Base-by-base conservation (phyloP, 1,140 invertebrate species). In the Apis laboriosa region DNA sequence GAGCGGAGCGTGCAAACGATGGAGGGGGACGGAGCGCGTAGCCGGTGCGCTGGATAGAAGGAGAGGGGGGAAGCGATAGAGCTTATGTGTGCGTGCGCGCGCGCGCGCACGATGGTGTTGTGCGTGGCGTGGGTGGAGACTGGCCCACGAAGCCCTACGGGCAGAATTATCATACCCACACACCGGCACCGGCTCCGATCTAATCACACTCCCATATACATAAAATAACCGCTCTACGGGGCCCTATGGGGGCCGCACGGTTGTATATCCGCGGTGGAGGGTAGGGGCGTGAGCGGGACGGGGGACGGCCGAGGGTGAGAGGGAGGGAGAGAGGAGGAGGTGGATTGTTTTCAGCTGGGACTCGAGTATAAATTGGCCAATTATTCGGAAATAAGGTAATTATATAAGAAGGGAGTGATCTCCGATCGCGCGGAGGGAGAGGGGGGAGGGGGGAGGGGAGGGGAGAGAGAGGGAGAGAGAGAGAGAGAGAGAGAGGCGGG, bases 341-440 rank as follows among this genome's bases (percentile, higher is more conserved):
- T 88, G 92, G 92, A 94, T 93, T 94, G 93, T 94, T 94, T 93
- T 94, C 93, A 94, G 93, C 93, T 93, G 93, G 91, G 91, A 93
- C 93, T 93, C 92, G 92, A 94, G 93, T 94, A 94, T 93, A 94
- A 94, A 94, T 93, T 94, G 93, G 93, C 93, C 93, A 93, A 94
- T 94, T 93, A 94, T 93, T 94, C 92, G 93, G 93, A 93, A 94
- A 94, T 93, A 93, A 93, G 92, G 93, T 94, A 94, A 94, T 94
- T 94, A 94, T 93, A 94, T 93, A 94, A 94, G 92, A 93, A 92
- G 92, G 90, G 93, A 93, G 92, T 93, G 92, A 94, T 94, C 92
- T 93, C 89, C 89, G 90, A 92, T 92, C 88, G 85, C 88, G 78
- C 88, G 87, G 88, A 87, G 85, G 82, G 77, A 77, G 85, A 84